A percentile compares a stretch with the other conserved stretches of the same genome.
Conservation (phyloP, 2,888 invertebrate species). For the Lamellibrachia satsuma region DNA sequence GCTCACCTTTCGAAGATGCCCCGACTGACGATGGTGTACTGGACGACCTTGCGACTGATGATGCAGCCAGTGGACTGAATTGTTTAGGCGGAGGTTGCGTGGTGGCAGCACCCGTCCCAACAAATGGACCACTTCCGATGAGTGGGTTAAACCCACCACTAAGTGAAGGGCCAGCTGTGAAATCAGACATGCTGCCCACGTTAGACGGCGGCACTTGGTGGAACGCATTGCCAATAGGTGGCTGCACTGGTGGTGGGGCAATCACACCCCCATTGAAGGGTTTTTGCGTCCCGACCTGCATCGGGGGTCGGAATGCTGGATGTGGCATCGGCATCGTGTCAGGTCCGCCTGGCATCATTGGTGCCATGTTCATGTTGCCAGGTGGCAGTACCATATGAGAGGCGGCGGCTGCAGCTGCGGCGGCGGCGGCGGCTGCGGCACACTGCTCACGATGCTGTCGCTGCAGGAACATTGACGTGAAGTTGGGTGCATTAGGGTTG, state of each 20-base stretch:
- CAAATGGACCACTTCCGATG: slow-evolving; percentile 8
- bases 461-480: slow-evolving; percentile 69
- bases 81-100: slow-evolving; percentile 41
- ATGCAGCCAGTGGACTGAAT: slow-evolving; percentile 48
- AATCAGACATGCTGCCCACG: slow-evolving; percentile 17
- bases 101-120: slow-evolving; percentile 21
- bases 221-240: background rate
- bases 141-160: background rate
- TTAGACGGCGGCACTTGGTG: background rate
- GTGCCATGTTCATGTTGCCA: background rate
- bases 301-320: slow-evolving; percentile 25
- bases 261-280: slow-evolving; percentile 7
- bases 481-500: slow-evolving; percentile 84
- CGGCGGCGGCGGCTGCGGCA: background rate
- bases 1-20: slow-evolving; percentile 57
- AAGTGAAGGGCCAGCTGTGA: slow-evolving; percentile 8
- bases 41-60: slow-evolving; percentile 53
- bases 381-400: slow-evolving; percentile 20
- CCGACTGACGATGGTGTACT: slow-evolving; percentile 58
- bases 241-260: background rate
- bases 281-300: slow-evolving; percentile 18
- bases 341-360: background rate
- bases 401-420: background rate
- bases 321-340: slow-evolving; percentile 24
- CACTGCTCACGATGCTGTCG: background rate